A percentile compares a stretch with the other conserved stretches of the same genome.
phyloP scores from a whole-genome alignment of 2,797 vertebrate genomes.

The Capromys pilorides region DNA sequence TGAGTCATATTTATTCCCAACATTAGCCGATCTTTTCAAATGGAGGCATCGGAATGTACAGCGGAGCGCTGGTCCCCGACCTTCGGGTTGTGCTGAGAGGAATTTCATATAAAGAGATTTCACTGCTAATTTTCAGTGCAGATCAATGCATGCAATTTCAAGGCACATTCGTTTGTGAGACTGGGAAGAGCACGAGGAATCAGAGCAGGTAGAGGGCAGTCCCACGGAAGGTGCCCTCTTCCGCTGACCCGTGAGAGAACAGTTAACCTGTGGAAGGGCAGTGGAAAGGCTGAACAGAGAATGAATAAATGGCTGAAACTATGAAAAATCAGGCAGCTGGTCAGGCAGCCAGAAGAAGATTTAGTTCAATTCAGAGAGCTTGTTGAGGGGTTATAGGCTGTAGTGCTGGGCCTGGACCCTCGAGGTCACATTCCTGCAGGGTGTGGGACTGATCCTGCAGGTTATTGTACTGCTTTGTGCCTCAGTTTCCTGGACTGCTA shows the following conservation, averaged over 20 bases:
- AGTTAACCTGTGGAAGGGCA: conserved; percentile 39
- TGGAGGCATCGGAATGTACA: conserved; percentile 62
- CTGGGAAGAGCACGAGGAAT: conserved; percentile 11
- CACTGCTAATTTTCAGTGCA: conserved; percentile 58
- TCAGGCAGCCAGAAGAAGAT: not conserved
- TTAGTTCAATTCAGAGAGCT: not conserved
- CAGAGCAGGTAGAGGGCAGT: conserved; percentile 44
- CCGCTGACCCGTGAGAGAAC: conserved; percentile 34
- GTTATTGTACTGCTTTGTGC: not conserved
- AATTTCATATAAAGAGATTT: conserved; percentile 57
- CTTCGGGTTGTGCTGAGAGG: conserved; percentile 10
- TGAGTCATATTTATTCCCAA: conserved; percentile 67
- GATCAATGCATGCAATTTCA: conserved; percentile 47
- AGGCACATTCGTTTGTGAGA: conserved; percentile 23
- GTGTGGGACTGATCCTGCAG: not conserved
- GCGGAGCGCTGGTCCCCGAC: conserved; percentile 30
- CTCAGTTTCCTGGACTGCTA: conserved; percentile 19
- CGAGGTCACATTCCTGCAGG: not conserved
- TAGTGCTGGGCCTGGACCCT: not conserved
- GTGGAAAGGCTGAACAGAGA: not conserved
- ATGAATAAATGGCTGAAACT: not conserved
- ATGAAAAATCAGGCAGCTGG: not conserved
- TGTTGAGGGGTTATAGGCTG: not conserved
- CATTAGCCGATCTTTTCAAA: conserved; percentile 65
- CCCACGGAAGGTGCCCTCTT: conserved; percentile 40